Base-by-base conservation (phyloP, 2,113 vertebrate genomes). In the Aramus guarauna region DNA sequence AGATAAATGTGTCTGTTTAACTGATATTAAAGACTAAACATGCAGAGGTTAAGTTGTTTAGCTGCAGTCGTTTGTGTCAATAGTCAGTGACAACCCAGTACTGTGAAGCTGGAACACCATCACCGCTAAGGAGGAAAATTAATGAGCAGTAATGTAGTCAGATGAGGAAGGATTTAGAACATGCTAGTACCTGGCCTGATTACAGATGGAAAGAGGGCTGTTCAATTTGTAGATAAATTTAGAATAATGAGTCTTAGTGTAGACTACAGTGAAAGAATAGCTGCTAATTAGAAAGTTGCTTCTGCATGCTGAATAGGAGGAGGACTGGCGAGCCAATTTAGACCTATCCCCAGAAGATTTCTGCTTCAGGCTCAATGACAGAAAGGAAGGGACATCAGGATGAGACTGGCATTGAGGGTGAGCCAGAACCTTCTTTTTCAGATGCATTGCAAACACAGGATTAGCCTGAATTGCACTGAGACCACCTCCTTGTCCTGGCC, bases 271-370 rank as follows among this genome's bases (percentile, higher is more conserved):
- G 64, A 71, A 81, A 85, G 78, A 94, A 91, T 64, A 92, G 75
- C 47, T 92, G 84, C 82, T 97, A 97, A 94, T 92, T 97, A 82
- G 94, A 67, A 91, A 94, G 91, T 39, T 77, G 62, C 58, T 96
- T 39, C 73, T 91, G 74, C n/a, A 39, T 55, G 47, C 59, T 82
- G 84, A 92, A 72, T 36, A 82, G 68, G 26, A 86, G 43, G 47
- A 45, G 2, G 58, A 52, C 45, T 34, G 81, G 73, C 0, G 1
- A 93, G 81, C 36, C 87, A 85, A 85, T 90, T 94, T 93, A 74
- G 80, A 88, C 90, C 71, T 53, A 83, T 47, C 47, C 81, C 69
- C 78, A 43, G 34, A 78, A 89, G 85, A 67, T 60, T 94, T 92
- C 74, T 95, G 59, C 60, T 79, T 48, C 50, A 87, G 56, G 23